Conservation (phyloP, 2,797 vertebrate species). For the Protosalanx chinensis region DNA sequence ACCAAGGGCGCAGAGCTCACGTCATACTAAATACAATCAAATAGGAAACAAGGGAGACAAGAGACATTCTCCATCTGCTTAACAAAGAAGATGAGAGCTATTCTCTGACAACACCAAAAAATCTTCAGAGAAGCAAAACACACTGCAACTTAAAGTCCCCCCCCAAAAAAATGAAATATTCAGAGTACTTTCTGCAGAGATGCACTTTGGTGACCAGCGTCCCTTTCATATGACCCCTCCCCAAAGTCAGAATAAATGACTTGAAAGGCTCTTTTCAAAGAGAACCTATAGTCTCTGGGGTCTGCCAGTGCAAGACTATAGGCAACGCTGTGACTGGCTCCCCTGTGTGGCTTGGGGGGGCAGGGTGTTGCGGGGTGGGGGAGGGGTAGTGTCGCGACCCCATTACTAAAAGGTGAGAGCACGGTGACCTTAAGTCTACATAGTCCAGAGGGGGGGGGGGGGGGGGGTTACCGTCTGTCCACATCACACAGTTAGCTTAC, state of each 20-base stretch:
- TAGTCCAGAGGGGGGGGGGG: conserved; percentile 4
- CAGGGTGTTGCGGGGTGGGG: too few species aligned
- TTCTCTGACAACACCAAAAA: background rate
- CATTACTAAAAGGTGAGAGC: conserved; percentile 31
- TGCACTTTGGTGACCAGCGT: conserved; percentile 19
- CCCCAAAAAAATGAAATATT: background rate
- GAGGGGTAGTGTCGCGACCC: conserved; percentile 12
- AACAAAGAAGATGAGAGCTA: background rate
- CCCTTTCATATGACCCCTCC: conserved; percentile 22
- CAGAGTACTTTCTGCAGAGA: background rate
- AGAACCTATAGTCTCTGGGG: conserved; percentile 16
- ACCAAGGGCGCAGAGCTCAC: conserved; percentile 13
- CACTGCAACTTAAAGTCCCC: background rate
- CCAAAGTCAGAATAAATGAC: conserved; percentile 18
- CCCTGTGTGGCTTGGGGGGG: conserved; percentile 14
- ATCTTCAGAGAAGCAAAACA: background rate
- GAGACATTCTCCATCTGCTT: background rate
- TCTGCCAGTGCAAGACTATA: conserved; percentile 29
- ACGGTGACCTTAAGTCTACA: conserved; percentile 36
- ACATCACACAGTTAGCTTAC: background rate
- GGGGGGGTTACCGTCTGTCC: conserved; percentile 14
- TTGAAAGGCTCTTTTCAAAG: conserved; percentile 39
- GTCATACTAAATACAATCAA: conserved; percentile 5
- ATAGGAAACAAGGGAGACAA: background rate
- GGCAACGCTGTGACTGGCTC: conserved; percentile 28